A percentile compares a stretch with the other conserved stretches of the same genome.
Evolutionary conservation across 2,888 invertebrate genomes (phyloP).

Genomic region (Cynaeus angustus): DNA sequence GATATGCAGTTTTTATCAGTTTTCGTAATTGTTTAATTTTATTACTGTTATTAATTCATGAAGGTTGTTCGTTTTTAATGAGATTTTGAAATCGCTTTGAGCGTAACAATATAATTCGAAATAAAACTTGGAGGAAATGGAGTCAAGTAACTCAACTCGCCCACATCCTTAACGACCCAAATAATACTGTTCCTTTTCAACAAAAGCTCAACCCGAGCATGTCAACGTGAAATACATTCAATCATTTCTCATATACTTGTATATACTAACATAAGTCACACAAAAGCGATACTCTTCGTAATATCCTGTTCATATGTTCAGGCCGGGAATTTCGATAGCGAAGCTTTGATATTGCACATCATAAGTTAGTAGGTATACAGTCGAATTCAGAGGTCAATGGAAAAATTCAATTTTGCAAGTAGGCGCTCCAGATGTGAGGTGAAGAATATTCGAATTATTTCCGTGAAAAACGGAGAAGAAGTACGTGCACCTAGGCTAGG

Average conservation of each 20-base stretch:
- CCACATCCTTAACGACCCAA: conserved; percentile 29
- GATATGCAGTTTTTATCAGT: no score
- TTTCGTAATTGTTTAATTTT: no score
- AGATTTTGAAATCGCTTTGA: background rate
- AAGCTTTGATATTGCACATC: conserved; percentile 33
- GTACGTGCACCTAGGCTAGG: background rate
- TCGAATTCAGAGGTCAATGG: conserved; percentile 34
- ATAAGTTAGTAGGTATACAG: conserved; percentile 36
- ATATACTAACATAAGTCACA: conserved; percentile 19
- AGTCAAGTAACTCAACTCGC: conserved; percentile 30
- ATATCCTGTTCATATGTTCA: conserved; percentile 27
- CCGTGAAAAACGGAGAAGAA: background rate
- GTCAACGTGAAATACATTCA: conserved; percentile 24
- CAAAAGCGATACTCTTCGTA: conserved; percentile 31
- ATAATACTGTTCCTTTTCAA: conserved; percentile 24
- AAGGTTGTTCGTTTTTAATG: no score
- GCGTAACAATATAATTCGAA: background rate
- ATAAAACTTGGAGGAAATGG: conserved; percentile 7
- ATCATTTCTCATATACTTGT: conserved; percentile 29
- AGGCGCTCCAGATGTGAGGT: conserved; percentile 33
- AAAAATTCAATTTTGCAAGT: conserved; percentile 41
- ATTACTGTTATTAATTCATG: no score
- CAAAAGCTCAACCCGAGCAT: conserved; percentile 29
- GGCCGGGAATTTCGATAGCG: conserved; percentile 32
- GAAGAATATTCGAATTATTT: conserved; percentile 26